A percentile compares a stretch with the other conserved stretches of the same genome.
Conservation (phyloP, 2,113 vertebrate species). For the Patagioenas fasciata region DNA sequence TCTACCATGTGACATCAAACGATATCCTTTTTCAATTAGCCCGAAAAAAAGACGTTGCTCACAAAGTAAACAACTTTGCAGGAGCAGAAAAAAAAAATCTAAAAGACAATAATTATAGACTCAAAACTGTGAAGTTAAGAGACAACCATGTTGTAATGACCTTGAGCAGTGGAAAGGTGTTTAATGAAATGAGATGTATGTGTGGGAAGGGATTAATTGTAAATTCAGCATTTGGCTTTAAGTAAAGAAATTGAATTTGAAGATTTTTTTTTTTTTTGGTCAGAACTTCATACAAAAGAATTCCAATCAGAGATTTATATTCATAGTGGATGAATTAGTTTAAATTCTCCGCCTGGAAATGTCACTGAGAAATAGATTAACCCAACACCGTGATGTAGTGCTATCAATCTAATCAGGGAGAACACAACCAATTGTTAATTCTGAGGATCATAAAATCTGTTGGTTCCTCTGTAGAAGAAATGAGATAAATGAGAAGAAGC, state of each 20-base stretch:
- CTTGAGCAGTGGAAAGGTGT: conserved; percentile 32
- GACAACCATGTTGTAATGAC: neutral
- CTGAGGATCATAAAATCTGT: neutral
- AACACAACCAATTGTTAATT: neutral
- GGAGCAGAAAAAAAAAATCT: neutral
- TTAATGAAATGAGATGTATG: neutral
- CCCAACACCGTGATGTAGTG: neutral
- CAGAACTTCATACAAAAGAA: neutral
- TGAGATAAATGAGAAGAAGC: neutral
- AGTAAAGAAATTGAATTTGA: neutral
- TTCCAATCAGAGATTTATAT: neutral
- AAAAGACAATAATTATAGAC: neutral
- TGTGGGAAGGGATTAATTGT: conserved; percentile 31
- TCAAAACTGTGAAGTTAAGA: neutral
- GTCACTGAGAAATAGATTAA: conserved; percentile 27
- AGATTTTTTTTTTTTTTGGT: neutral
- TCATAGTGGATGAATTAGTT: neutral
- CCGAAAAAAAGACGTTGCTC: neutral
- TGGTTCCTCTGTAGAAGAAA: neutral
- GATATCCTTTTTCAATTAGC: neutral
- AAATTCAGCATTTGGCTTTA: neutral
- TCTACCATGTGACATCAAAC: neutral
- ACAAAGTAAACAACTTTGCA: neutral
- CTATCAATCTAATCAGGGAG: neutral
- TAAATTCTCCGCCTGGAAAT: conserved; percentile 23